Evolutionary conservation across 2,797 vertebrate species (phyloP), one percentile per base, ranked within the genome.

Genomic region (Silurus lanzhouensis): DNA sequence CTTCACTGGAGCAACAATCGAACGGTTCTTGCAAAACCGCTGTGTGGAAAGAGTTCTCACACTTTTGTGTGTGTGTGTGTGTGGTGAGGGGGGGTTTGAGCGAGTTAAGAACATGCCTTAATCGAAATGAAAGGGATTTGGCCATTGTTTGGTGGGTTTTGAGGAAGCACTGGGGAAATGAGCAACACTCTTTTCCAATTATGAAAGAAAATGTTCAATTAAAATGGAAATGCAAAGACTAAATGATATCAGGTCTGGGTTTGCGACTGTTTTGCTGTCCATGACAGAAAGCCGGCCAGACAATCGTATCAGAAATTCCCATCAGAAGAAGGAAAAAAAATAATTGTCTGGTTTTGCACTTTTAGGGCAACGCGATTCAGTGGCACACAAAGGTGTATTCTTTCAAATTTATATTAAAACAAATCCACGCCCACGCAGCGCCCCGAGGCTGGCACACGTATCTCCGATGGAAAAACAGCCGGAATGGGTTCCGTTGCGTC

Each of bases 131-230:
- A 82, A 83, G 80, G 86, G 83, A 88, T 88, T 86, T 85, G 25
- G 68, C 82, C 63, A 85, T 89, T 90, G 89, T 89, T 90, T 68
- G 44, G 84, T 83, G 81, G 76, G 55, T 78, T 88, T 88, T 83
- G 83, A 85, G 82, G 67, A 83, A 79, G 67, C 90, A 48, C 86
- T 84, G 22, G 87, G 86, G 87, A 88, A 85, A 86, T 87, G 76
- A 85, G 79, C 72, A 84, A 87, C 81, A 83, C 84, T 87, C 80
- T 68, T 48, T 87, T 87, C 81, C 85, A 90, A 89, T 89, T 89
- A 90, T 86, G 75, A 85, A 89, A 85, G 85, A 83, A 85, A 84
- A 83, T 86, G 83, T 90, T 88, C 87, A 87, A 89, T 90, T 88
- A 90, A 90, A 89, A 90, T 89, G 88, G 84, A 87, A 89, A 90